Evolutionary conservation across 2,113 vertebrate species (phyloP), one percentile per base, ranked within the genome.

Genomic region (Leptobrachium ailaonicum): DNA sequence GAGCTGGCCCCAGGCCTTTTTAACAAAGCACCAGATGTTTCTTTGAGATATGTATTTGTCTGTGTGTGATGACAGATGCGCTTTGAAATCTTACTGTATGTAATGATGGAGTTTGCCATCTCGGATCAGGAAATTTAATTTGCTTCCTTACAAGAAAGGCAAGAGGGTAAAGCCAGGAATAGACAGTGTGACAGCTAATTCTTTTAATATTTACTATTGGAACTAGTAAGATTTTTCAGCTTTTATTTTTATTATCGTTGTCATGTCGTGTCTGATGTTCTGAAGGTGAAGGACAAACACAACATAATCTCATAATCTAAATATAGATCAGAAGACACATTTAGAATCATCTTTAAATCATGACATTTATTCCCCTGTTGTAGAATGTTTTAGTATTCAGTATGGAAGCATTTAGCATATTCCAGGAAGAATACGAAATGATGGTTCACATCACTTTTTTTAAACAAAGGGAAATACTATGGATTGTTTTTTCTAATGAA

Each of bases 11-110:
- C 71, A 80, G 89, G 91, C 88, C 88, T 88, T 83, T 90, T 92
- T 89, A 76, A 91, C 91, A 91, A 91, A 88, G 85, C 85, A 92
- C 92, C 92, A 94, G 92, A 92, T 94, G 92, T 90, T 88, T 87
- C 87, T 89, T 85, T 83, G 83, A 90, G 87, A 91, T 90, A 91
- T 88, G 85, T 87, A 91, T 92, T 92, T 93, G 86, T 90, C 88
- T 92, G 90, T 88, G 84, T 92, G 85, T 87, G 89, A 89, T 92
- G 90, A 92, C 90, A 94, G 91, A 93, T 91, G 86, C 87, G 88
- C 86, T 93, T 93, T 92, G 89, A 92, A 92, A 92, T 91, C 87
- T 83, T 74, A 82, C 88, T 89, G 86, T 90, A 89, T 92, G 85
- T 90, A 93, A 94, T 87, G 88, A 87, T 84, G 87, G 84, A 88